phyloP scores from a whole-genome alignment of 2,113 vertebrate genomes.

The Apeltes quadracus region DNA sequence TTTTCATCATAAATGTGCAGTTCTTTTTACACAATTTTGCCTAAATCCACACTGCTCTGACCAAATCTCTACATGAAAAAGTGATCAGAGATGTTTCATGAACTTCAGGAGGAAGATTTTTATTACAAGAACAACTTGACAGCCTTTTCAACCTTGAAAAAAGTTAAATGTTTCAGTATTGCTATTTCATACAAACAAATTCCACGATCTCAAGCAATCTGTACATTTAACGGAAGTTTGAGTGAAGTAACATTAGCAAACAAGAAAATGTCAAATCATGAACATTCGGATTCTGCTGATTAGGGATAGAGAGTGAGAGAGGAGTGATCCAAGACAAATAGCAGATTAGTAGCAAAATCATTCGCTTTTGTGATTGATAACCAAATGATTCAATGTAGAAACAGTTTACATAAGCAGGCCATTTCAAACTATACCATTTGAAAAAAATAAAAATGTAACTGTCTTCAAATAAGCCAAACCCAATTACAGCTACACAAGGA shows the following conservation, averaged over 20 bases:
- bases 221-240: constrained; percentile 60
- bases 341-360: constrained; percentile 14
- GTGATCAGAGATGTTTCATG: background rate
- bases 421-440: background rate
- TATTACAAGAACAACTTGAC: constrained; percentile 78
- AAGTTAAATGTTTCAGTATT: constrained; percentile 75
- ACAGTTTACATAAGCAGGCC: constrained; percentile 36
- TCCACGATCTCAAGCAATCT: constrained; percentile 72
- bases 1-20: background rate
- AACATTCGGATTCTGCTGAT: constrained; percentile 64
- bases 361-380: constrained; percentile 6
- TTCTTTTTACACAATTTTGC: background rate
- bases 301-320: constrained; percentile 27
- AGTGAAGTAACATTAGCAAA: constrained; percentile 56
- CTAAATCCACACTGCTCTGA: background rate
- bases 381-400: constrained; percentile 26
- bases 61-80: constrained; percentile 3
- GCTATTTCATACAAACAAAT: constrained; percentile 73
- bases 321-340: constrained; percentile 31
- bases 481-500: constrained; percentile 27
- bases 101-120: constrained; percentile 72
- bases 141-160: constrained; percentile 68
- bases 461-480: constrained; percentile 37
- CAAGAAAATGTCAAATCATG: constrained; percentile 46
- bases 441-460: constrained; percentile 17